Base-by-base conservation (phyloP, 2,888 invertebrate genomes). In the Monoplex corrugatus region DNA sequence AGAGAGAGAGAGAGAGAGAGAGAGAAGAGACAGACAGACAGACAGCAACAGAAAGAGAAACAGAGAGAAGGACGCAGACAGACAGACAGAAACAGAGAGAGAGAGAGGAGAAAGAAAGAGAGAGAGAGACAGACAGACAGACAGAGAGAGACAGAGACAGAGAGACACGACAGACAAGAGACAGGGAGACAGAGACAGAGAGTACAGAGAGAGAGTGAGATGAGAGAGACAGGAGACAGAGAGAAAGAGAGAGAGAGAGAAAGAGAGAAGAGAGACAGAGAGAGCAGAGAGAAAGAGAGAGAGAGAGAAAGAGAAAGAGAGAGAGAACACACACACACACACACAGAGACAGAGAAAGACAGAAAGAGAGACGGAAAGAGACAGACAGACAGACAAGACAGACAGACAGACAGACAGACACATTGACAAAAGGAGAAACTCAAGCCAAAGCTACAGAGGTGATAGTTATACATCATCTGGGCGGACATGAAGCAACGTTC, bases 21-120 rank as follows among this genome's bases (percentile, higher is more conserved):
- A 72, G n/a, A 72, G 23, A n/a, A 68, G 68, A 72, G 68, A 72
- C n/a, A 72, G 68, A 72, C 16, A 72, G 68, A 72, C 68, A 72
- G 68, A 72, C 23, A 72, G 23, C 28, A 10, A 72, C n/a, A 72
- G 23, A 72, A 2, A 72, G 68, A 16, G 68, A 68, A 8, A 68
- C 23, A 68, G 13, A 68, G 23, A 68, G 23, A 68, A 13, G 16
- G 50, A 50, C 0, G 50, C 23, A 23, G 50, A 50, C 50, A 50
- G 16, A 23, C 16, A 23, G 3, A 13, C 23, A 23, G 50, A 50
- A 13, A 23, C 50, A 23, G 50, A n/a, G 13, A 23, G 0, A 75
- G 75, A 16, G n/a, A 75, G 38, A 38, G n/a, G 75, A n/a, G 75
- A 75, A 38, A n/a, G 23, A 75, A 38, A 16, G 75, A n/a, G 75